Conservation (phyloP, 2,113 vertebrate species). For the Dinomys branickii region DNA sequence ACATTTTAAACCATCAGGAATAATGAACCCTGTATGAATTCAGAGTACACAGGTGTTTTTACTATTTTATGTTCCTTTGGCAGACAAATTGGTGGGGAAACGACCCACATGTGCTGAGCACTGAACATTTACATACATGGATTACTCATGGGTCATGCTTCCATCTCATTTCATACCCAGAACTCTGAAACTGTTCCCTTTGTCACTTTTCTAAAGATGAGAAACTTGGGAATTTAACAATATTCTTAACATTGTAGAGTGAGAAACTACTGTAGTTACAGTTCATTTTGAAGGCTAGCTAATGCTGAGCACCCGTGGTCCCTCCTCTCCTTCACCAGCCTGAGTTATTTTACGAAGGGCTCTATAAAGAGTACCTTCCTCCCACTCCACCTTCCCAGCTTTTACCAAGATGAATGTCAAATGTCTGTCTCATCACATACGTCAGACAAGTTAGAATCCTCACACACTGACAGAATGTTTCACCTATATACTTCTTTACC, state of each 20-base stretch:
- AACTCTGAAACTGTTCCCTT: not conserved
- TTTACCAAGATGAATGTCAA: not conserved
- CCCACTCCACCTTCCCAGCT: not conserved
- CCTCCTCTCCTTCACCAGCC: not conserved
- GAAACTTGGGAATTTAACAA: not conserved
- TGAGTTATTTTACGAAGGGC: not conserved
- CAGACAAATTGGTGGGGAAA: not conserved
- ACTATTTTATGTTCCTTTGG: not conserved
- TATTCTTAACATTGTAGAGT: not conserved
- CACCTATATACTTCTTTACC: not conserved
- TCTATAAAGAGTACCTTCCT: constrained; percentile 24
- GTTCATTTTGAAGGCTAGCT: not conserved
- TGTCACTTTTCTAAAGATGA: not conserved
- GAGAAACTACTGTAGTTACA: not conserved
- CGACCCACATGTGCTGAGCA: not conserved
- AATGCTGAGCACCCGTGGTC: not conserved
- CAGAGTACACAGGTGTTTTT: not conserved
- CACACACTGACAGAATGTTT: not conserved
- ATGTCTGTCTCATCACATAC: not conserved
- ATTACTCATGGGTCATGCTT: not conserved
- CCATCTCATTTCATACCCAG: not conserved
- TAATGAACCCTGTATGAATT: not conserved
- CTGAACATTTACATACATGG: not conserved
- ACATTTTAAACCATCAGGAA: not conserved
- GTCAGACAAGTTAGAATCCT: constrained; percentile 37